These are phyloP conservation scores for Muricea muricata DNA, from an alignment of 92 coral and sea anemone species.

Conservation along the genomic window DNA sequence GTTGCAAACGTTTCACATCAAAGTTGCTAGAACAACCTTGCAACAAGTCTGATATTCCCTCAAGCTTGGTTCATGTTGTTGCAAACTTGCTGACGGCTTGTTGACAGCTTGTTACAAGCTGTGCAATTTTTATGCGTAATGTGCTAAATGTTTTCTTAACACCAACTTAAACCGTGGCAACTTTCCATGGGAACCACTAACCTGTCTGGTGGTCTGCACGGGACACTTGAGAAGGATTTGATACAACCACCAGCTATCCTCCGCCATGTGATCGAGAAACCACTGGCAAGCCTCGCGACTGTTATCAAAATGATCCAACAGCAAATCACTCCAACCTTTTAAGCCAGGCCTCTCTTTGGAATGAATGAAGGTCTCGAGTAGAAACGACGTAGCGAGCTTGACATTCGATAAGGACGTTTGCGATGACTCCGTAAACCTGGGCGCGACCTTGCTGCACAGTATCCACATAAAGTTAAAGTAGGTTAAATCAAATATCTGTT, in stretches of 20 bases:
- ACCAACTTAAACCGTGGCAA: no score
- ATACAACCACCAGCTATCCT: conserved; percentile 93
- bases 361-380: conserved; percentile 91
- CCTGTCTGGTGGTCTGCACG: conserved; percentile 89
- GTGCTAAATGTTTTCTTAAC: no score
- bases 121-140: no score
- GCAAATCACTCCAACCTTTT: conserved; percentile 91
- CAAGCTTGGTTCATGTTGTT: no score
- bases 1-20: no score
- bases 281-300: conserved; percentile 82
- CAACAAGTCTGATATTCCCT: no score
- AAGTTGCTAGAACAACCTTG: no score
- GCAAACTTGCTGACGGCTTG: no score
- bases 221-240: conserved; percentile 90
- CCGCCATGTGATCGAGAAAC: conserved; percentile 83
- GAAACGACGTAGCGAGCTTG: conserved; percentile 83
- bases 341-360: conserved; percentile 91
- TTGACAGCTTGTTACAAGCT: no score
- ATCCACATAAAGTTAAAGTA: conserved; percentile 97
- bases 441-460: conserved; percentile 78
- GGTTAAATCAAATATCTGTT: conserved; percentile 96
- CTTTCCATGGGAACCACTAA: no score
- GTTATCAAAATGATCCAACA: conserved; percentile 85
- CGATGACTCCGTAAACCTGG: conserved; percentile 47
- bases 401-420: conserved; percentile 84